Conservation (phyloP, 2,888 invertebrate species). For the Elegia similella region DNA sequence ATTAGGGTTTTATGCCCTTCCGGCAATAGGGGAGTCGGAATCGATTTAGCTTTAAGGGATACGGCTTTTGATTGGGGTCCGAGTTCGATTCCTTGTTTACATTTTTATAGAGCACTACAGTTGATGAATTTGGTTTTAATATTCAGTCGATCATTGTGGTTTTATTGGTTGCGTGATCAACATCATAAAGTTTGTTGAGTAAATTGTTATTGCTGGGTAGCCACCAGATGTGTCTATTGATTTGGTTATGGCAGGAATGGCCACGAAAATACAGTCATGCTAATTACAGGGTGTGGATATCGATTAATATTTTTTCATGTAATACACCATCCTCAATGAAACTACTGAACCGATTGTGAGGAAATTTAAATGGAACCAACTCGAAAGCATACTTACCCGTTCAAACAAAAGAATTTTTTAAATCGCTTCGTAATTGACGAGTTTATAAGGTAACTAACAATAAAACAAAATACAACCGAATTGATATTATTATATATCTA, state of each 20-base stretch:
- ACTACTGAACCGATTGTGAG: no score
- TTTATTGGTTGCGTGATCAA: background rate
- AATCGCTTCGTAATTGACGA: no score
- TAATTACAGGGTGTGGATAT: no score
- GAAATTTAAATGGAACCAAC: no score
- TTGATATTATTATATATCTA: no score
- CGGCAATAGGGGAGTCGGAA: conserved; percentile 10
- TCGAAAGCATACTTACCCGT: no score
- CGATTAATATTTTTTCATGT: no score
- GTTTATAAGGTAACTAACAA: no score
- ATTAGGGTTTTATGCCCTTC: conserved; percentile 23
- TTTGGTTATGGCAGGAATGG: background rate
- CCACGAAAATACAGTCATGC: no score
- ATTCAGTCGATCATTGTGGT: background rate
- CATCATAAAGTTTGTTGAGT: background rate
- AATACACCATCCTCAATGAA: no score
- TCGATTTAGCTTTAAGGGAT: conserved; percentile 19
- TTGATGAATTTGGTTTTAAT: background rate
- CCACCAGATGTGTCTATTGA: background rate
- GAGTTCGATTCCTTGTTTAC: conserved; percentile 7
- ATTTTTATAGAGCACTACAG: background rate
- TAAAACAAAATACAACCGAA: no score
- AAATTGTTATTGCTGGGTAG: background rate
- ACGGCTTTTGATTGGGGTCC: conserved; percentile 9
- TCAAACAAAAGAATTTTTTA: no score